Percentiles rank a stretch among this genome's conserved stretches.
Evolutionary conservation across 2,797 vertebrate species (phyloP).

Genomic region (Sebastes baramenuke): DNA sequence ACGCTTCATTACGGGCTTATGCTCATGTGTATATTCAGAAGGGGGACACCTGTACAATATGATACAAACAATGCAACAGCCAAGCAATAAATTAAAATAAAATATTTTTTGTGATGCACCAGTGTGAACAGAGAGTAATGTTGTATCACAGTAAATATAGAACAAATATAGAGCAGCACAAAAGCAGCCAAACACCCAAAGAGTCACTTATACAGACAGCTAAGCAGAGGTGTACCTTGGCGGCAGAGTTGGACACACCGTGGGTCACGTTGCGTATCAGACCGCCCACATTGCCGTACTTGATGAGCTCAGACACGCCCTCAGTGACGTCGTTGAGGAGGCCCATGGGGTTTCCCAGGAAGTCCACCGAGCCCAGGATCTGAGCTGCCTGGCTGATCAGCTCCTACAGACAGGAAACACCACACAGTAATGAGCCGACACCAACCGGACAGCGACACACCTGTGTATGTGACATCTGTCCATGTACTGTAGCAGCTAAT

Average conservation of each 20-base stretch:
- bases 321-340: constrained; percentile 94
- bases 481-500: not conserved
- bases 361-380: constrained; percentile 97
- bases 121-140: no score
- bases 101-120: no score
- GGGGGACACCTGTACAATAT: no score
- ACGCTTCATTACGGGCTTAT: no score
- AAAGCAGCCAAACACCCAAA: not conserved
- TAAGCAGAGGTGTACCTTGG: constrained; percentile 86
- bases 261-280: constrained; percentile 97
- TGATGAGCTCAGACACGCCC: constrained; percentile 94
- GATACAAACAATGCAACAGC: no score
- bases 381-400: constrained; percentile 95
- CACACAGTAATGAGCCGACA: not conserved
- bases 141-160: no score
- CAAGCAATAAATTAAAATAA: accelerated
- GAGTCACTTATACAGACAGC: not conserved
- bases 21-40: no score
- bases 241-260: constrained; percentile 97
- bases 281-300: constrained; percentile 95
- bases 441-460: not conserved
- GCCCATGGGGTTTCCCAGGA: constrained; percentile 97
- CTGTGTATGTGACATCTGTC: not conserved
- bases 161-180: not conserved
- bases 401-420: constrained; percentile 80